A percentile compares a stretch with the other conserved stretches of the same genome.
These are phyloP conservation scores for Tanypteryx hageni DNA, from an alignment of 2,888 invertebrate species.

Conservation along the genomic window DNA sequence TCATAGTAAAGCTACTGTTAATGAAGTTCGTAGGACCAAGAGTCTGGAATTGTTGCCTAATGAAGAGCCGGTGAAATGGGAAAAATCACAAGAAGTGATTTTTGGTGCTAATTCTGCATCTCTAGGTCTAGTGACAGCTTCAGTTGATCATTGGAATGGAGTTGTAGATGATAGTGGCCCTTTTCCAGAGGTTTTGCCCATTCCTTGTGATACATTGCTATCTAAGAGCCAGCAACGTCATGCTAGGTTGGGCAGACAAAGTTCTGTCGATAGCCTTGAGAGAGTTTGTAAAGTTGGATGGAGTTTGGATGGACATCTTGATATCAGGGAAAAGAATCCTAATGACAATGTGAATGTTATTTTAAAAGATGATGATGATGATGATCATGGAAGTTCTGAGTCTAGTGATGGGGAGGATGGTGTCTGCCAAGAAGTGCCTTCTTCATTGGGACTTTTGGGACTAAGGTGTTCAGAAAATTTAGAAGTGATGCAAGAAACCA, in stretches of 20 bases:
- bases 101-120: slow-evolving; percentile 68
- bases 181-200: slow-evolving; percentile 37
- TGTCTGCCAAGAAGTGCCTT: slow-evolving; percentile 71
- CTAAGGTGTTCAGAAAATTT: slow-evolving; percentile 66
- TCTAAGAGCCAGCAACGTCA: neutral
- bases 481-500: slow-evolving; percentile 76
- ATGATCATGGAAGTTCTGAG: slow-evolving; percentile 78
- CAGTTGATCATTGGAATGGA: slow-evolving; percentile 70
- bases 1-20: slow-evolving; percentile 77
- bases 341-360: neutral
- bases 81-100: neutral
- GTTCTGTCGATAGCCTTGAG: slow-evolving; percentile 5
- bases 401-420: slow-evolving; percentile 79
- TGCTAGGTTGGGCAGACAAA: neutral
- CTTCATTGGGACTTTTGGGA: slow-evolving; percentile 49
- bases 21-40: slow-evolving; percentile 82
- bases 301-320: neutral
- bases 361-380: slow-evolving; percentile 16
- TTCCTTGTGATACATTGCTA: slow-evolving; percentile 23
- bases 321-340: neutral
- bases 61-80: neutral
- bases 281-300: slow-evolving; percentile 13
- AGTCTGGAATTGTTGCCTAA: slow-evolving; percentile 84
- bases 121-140: slow-evolving; percentile 73
- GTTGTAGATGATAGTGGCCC: slow-evolving; percentile 68